phyloP scores from a whole-genome alignment of 2,888 invertebrate genomes.

The Pasiphila rectangulata region DNA sequence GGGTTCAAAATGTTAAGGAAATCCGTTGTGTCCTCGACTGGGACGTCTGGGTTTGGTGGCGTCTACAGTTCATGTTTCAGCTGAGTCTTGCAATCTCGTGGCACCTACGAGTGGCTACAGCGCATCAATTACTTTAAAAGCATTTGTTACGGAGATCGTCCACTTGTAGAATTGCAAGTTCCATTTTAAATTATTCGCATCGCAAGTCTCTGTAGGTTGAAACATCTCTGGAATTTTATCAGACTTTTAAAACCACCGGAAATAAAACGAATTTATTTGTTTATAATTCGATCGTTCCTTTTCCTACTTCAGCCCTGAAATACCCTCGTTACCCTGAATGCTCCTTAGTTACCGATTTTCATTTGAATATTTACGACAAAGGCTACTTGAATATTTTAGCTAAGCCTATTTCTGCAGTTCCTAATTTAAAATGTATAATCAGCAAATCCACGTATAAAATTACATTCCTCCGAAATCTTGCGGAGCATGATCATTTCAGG shows the following conservation, averaged over 20 bases:
- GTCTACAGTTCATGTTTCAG: conserved; percentile 36
- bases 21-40: conserved; percentile 37
- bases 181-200: conserved; percentile 16
- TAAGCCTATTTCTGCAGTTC: too few species aligned
- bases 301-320: too few species aligned
- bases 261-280: too few species aligned
- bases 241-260: too few species aligned
- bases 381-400: too few species aligned
- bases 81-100: conserved; percentile 38
- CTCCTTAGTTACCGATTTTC: too few species aligned
- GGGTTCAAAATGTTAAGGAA: too few species aligned
- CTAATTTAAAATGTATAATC: too few species aligned
- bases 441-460: too few species aligned
- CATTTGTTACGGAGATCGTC: conserved; percentile 32
- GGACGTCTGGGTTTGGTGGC: conserved; percentile 46
- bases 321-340: too few species aligned
- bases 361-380: too few species aligned
- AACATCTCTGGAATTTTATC: background rate
- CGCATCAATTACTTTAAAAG: conserved; percentile 37
- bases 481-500: background rate
- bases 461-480: background rate
- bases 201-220: background rate
- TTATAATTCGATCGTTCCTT: too few species aligned
- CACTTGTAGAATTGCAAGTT: conserved; percentile 19
- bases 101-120: conserved; percentile 30